Percentiles rank a stretch among this genome's conserved stretches.
Evolutionary conservation across 2,888 invertebrate species (phyloP).

Genomic region (Iphiclides podalirius): DNA sequence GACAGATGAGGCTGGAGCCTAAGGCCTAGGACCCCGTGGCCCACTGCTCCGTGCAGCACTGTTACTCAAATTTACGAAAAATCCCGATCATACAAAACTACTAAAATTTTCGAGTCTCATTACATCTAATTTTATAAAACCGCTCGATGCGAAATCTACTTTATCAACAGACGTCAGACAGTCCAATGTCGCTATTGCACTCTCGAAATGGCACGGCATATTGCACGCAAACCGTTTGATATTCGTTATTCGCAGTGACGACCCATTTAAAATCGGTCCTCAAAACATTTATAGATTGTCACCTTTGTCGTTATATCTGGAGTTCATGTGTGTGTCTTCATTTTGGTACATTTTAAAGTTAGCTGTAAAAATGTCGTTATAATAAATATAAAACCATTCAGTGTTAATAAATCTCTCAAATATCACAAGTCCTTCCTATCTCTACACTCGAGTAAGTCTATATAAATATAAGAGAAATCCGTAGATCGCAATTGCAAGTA

Average conservation of each 20-base stretch:
- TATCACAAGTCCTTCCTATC: background rate
- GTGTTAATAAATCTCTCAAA: background rate
- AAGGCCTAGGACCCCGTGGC: background rate
- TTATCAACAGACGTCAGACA: background rate
- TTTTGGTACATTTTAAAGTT: background rate
- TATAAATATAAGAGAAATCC: background rate
- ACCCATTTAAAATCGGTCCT: background rate
- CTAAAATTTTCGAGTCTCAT: background rate
- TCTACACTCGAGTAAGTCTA: background rate
- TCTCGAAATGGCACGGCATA: slow-evolving; percentile 2
- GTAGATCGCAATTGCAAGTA: too few relatives aligned
- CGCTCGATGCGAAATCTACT: background rate
- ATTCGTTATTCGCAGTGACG: background rate
- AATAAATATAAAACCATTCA: background rate
- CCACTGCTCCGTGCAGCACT: background rate
- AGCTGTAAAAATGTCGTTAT: background rate
- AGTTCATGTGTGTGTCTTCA: background rate
- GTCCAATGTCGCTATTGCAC: slow-evolving; percentile 4
- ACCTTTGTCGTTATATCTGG: too few relatives aligned
- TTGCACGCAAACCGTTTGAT: background rate
- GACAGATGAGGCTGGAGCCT: too few relatives aligned
- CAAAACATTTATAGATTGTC: too few relatives aligned
- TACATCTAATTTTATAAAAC: background rate
- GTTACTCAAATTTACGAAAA: background rate
- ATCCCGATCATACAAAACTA: slow-evolving; percentile 1